Evolutionary conservation across 2,888 invertebrate species (phyloP).

Genomic region (Cistogaster globosa): DNA sequence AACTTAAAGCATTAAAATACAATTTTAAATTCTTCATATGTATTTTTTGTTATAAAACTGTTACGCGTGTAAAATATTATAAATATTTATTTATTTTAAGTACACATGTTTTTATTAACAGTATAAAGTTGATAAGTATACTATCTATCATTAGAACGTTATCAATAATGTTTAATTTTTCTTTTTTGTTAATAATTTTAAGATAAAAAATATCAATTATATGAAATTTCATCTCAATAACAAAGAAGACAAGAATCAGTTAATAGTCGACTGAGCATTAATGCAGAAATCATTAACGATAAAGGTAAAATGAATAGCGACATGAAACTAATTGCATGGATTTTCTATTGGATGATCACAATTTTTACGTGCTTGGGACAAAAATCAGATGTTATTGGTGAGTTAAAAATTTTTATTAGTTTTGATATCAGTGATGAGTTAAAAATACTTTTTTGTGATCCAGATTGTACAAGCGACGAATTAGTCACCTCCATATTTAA

Average conservation of each 20-base stretch:
- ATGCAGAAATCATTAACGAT: constrained; percentile 16
- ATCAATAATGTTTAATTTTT: constrained; percentile 55
- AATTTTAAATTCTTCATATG: no score
- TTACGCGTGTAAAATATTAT: no score
- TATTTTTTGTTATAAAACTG: no score
- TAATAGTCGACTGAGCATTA: constrained; percentile 1
- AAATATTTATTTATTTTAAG: not conserved
- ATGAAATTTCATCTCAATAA: constrained; percentile 45
- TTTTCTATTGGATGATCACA: not conserved
- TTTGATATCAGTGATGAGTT: not conserved
- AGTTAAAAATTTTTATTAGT: constrained; percentile 1
- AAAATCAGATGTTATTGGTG: constrained; percentile 13
- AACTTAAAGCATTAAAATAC: no score
- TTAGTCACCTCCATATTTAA: constrained; percentile 69
- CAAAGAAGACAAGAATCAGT: constrained; percentile 33
- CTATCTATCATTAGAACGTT: constrained; percentile 28
- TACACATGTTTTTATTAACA: constrained; percentile 20
- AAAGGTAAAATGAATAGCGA: constrained; percentile 3
- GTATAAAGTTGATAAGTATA: constrained; percentile 15
- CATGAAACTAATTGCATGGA: not conserved
- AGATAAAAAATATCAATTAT: constrained; percentile 59
- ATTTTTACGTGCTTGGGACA: not conserved
- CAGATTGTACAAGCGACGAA: constrained; percentile 70
- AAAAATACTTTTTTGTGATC: no score
- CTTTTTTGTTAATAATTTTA: constrained; percentile 8